Evolutionary conservation across 92 coral and sea anemone genomes (phyloP).

Genomic region (Actinostola sp.): DNA sequence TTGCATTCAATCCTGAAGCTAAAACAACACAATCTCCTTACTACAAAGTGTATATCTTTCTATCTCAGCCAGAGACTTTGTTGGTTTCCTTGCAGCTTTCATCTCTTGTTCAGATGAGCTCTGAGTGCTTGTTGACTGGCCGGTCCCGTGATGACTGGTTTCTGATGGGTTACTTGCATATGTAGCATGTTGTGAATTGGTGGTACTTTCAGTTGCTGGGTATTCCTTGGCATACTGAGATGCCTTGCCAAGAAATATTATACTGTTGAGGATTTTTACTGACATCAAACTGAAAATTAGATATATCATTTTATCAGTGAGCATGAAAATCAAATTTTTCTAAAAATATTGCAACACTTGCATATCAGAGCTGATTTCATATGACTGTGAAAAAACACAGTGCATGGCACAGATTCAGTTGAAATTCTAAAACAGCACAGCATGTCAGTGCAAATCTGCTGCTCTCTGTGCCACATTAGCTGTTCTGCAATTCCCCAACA

Average conservation of each 20-base stretch:
- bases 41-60: slow-evolving; percentile 95
- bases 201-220: slow-evolving; percentile 48
- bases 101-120: slow-evolving; percentile 26
- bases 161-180: slow-evolving; percentile 1
- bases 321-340: too few relatives aligned
- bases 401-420: too few relatives aligned
- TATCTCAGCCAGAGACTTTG: slow-evolving; percentile 87
- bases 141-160: slow-evolving; percentile 26
- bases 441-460: background rate
- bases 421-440: background rate
- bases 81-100: slow-evolving; percentile 45
- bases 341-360: too few relatives aligned
- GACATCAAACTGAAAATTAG: slow-evolving; percentile 70
- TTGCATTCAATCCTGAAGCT: slow-evolving; percentile 1
- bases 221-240: slow-evolving; percentile 78
- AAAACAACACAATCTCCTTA: slow-evolving; percentile 86
- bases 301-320: background rate
- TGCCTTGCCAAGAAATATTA: slow-evolving; percentile 90
- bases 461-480: too few relatives aligned
- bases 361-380: too few relatives aligned
- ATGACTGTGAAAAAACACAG: too few relatives aligned
- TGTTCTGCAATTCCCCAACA: too few relatives aligned
- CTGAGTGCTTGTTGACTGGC: slow-evolving; percentile 18
- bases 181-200: background rate
- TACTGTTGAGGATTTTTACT: slow-evolving; percentile 92